Base-by-base conservation (phyloP, 1,140 invertebrate genomes). In the Neodiprion fabricii region DNA sequence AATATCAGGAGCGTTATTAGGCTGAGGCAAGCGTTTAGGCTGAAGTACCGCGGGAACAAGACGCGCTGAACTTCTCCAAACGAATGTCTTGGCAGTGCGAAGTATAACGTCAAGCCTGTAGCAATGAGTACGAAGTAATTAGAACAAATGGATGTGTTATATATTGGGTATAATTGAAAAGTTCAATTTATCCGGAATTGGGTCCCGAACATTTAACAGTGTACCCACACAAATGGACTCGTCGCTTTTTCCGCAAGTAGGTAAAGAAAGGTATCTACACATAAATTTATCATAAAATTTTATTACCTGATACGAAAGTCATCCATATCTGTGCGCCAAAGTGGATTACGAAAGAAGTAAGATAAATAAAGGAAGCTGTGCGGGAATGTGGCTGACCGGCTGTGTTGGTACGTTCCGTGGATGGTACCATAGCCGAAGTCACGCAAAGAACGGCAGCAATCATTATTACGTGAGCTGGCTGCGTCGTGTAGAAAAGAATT, bases 241-340 rank as follows among this genome's bases (percentile, higher is more conserved):
- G 17, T 21, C 17, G 17, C 17, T 21, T 21, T 21, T 21, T 21
- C 17, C 17, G 17, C 17, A 21, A 21, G 17, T 21, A 21, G 0
- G 17, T 21, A 21, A 40, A 40, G 5, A 40, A 40, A 40, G 1
- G 28, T 40, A 3, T 40, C 28, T 40, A 0, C 28, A 40, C 5
- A 40, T 40, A 40, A 40, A 40, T 40, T 40, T 40, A 40, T 40
- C 28, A 40, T 40, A 5, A 40, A 40, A 40, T 40, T 71, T 61
- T 78, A 81, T 87, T 85, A 95, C 94, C 94, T 78, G 95, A 96
- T 47, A 96, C 91, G 81, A 96, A 94, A 12, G 95, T 96, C 95
- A 96, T 96, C 95, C 95, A 96, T 74, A 96, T 92, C 87, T 96
- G 95, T 10, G 94, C 90, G 17, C 95, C 95, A 79, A 96, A 92